Conservation (phyloP, 2,113 vertebrate species). For the Amblyornis subalaris region DNA sequence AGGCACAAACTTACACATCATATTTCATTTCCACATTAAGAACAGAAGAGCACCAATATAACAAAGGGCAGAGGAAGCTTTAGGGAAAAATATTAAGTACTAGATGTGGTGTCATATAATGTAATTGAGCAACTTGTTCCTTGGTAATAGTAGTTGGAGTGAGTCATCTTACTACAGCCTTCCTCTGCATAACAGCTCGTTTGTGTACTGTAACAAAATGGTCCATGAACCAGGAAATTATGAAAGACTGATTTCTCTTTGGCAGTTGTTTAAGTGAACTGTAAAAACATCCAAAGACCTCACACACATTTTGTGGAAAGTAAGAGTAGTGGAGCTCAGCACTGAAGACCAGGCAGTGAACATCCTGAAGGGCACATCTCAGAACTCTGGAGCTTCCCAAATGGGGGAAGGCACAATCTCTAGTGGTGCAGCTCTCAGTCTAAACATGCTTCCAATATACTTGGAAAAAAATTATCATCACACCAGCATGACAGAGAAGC, state of each 20-base stretch:
- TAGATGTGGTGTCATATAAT: background rate
- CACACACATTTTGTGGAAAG: background rate
- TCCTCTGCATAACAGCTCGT: background rate
- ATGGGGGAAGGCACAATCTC: background rate
- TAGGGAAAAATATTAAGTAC: background rate
- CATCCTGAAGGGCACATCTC: background rate
- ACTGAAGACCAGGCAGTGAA: background rate
- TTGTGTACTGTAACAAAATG: background rate
- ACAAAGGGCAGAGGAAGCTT: background rate
- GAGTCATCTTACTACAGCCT: background rate
- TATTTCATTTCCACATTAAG: background rate
- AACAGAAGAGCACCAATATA: background rate
- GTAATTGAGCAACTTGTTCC: background rate
- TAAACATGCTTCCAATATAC: rapidly evolving
- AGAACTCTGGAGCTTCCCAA: background rate
- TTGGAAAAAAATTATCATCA: background rate
- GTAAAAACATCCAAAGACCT: background rate
- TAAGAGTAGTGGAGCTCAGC: background rate
- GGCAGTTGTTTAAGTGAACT: background rate
- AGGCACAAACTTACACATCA: background rate
- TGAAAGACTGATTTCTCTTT: background rate
- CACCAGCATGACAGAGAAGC: background rate
- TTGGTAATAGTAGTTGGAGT: background rate
- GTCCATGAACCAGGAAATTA: background rate
- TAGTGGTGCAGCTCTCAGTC: background rate